phyloP scores from a whole-genome alignment of 2,113 vertebrate genomes.

The Gobiocypris rarus region DNA sequence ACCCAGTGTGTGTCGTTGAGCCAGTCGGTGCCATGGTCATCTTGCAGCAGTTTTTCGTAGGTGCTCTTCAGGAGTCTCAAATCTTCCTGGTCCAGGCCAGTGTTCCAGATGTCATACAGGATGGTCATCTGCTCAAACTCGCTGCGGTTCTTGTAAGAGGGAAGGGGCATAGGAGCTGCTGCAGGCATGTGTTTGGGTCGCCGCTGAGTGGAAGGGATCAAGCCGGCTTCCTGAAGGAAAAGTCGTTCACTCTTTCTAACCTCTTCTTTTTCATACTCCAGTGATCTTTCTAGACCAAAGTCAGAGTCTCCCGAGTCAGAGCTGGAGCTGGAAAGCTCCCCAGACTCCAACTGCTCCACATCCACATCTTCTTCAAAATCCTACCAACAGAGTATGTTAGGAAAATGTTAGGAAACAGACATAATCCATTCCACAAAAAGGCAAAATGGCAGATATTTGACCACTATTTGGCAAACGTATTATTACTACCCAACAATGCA shows the following conservation, averaged over 20 bases:
- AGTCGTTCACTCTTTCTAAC: slow-evolving; percentile 79
- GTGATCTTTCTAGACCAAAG: slow-evolving; percentile 69
- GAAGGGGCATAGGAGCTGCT: neutral
- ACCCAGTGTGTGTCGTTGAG: slow-evolving; percentile 97
- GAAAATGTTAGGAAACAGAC: neutral
- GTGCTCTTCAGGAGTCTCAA: slow-evolving; percentile 81
- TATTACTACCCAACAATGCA: neutral
- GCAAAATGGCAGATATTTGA: neutral
- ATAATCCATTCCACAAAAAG: neutral
- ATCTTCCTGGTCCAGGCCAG: slow-evolving; percentile 87
- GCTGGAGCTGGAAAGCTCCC: slow-evolving; percentile 75
- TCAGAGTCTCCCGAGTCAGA: slow-evolving; percentile 70
- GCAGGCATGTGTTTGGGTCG: slow-evolving; percentile 61
- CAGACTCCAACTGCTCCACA: slow-evolving; percentile 80
- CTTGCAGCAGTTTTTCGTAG: slow-evolving; percentile 87
- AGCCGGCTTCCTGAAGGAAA: slow-evolving; percentile 77
- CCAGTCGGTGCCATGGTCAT: slow-evolving; percentile 88
- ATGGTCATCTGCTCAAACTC: slow-evolving; percentile 97
- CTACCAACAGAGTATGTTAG: neutral
- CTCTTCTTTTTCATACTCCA: slow-evolving; percentile 74
- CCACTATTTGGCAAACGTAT: neutral
- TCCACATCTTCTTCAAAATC: slow-evolving; percentile 77
- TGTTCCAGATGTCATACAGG: slow-evolving; percentile 94
- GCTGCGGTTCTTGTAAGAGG: slow-evolving; percentile 80
- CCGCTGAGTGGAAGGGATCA: slow-evolving; percentile 62